Evolutionary conservation across 92 coral and sea anemone species (phyloP).

Genomic region (Phenganax subtilis): DNA sequence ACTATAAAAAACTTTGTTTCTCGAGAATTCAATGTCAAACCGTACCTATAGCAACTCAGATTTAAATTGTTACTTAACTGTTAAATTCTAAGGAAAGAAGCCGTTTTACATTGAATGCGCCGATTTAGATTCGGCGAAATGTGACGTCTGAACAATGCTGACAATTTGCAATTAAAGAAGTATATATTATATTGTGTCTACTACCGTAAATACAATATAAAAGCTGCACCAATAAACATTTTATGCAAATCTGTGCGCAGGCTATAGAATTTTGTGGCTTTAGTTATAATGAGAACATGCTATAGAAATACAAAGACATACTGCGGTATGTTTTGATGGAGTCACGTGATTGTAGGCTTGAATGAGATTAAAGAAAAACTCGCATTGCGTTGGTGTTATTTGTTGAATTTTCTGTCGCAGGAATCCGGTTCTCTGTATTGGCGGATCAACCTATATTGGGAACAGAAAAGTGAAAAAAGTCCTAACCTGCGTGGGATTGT

Average conservation of each 20-base stretch:
- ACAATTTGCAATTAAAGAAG: no score
- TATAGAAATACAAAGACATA: slow-evolving; percentile 4
- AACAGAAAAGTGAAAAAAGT: slow-evolving; percentile 6
- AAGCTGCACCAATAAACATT: neutral
- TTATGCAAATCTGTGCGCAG: slow-evolving; percentile 11
- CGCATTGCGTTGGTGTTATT: slow-evolving; percentile 22
- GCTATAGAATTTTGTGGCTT: slow-evolving; percentile 2
- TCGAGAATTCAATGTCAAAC: no score
- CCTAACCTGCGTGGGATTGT: slow-evolving; percentile 2
- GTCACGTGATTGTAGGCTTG: slow-evolving; percentile 38
- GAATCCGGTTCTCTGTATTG: neutral
- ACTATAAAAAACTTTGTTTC: no score
- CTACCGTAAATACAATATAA: neutral
- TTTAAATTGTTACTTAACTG: no score
- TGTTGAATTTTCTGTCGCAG: slow-evolving; percentile 7
- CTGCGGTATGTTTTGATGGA: neutral
- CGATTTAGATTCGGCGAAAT: no score
- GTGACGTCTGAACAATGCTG: no score
- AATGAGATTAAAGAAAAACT: slow-evolving; percentile 33
- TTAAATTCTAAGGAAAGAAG: no score
- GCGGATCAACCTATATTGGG: neutral
- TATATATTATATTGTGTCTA: neutral
- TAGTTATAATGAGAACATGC: neutral
- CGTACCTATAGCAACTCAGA: no score
- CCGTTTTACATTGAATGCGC: no score